Evolutionary conservation across 2,888 invertebrate genomes (phyloP).

Genomic region (Tineola bisselliella): DNA sequence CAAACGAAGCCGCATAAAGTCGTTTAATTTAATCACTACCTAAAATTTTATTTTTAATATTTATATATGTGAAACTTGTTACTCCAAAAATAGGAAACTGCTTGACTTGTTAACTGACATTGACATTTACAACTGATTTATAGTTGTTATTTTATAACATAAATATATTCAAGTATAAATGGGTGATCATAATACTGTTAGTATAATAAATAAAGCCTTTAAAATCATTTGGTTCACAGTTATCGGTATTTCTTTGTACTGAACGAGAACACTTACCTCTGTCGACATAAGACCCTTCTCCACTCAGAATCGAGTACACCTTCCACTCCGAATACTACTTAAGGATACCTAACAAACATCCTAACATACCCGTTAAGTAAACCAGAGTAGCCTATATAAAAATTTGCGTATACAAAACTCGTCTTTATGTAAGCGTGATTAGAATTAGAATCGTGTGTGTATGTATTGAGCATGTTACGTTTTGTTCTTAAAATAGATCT

Average conservation of each 20-base stretch:
- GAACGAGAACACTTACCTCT: not conserved
- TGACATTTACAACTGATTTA: too few species aligned
- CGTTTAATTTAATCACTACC: too few species aligned
- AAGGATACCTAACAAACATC: conserved; percentile 5
- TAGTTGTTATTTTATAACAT: too few species aligned
- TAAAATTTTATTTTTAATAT: too few species aligned
- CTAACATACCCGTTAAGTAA: not conserved
- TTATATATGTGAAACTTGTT: too few species aligned
- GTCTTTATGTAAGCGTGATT: not conserved
- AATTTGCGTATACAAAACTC: not conserved
- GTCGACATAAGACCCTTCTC: not conserved
- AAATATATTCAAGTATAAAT: too few species aligned
- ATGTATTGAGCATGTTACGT: not conserved
- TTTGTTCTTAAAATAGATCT: not conserved
- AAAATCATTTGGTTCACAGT: not conserved
- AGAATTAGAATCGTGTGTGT: not conserved
- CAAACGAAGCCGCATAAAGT: too few species aligned
- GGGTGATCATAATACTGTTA: too few species aligned
- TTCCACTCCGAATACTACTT: not conserved
- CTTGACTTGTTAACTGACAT: too few species aligned
- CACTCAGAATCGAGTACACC: not conserved
- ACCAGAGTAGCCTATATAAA: not conserved
- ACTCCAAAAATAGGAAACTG: too few species aligned
- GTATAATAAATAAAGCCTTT: too few species aligned
- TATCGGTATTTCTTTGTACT: not conserved